Evolutionary conservation across 1,140 invertebrate genomes (phyloP), one percentile per base, ranked within the genome.

Genomic region (Ceratitis capitata): DNA sequence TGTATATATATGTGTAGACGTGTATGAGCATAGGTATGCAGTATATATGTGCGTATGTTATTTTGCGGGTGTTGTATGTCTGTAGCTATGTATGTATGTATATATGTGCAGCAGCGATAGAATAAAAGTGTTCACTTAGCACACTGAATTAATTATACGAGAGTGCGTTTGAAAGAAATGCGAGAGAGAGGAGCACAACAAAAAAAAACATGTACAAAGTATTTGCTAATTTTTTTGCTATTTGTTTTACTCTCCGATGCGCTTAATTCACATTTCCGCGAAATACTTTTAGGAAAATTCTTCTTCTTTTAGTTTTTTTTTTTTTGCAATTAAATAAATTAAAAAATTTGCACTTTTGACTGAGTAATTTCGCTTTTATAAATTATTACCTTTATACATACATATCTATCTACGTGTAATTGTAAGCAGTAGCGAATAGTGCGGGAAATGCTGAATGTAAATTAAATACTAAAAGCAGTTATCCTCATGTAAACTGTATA

Each of bases 61-160:
- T n/a, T n/a, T n/a, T n/a, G n/a, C n/a, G 2, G 12, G 29, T 78
- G 39, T 69, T 69, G 64, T 42, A 14, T 53, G 14, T 19, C 9
- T 35, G 61, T 35, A 6, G 58, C 7, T 23, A 9, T n/a, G n/a
- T n/a, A n/a, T n/a, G n/a, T n/a, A n/a, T n/a, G n/a, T n/a, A n/a
- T n/a, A n/a, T n/a, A n/a, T n/a, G n/a, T n/a, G n/a, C n/a, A n/a
- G n/a, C n/a, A n/a, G n/a, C n/a, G n/a, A n/a, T n/a, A n/a, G n/a
- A n/a, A 39, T 19, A 35, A 6, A 39, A 69, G 29, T 69, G 61
- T 69, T 3, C 1, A 69, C 5, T 19, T 35, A 69, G 29, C 39
- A 69, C 61, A 35, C 61, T 39, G 61, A 78, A 78, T 78, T 78
- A 78, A 78, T 42, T 45, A 42, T 45, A 45, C 45, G 69, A n/a